Evolutionary conservation across 2,113 vertebrate genomes (phyloP).

Genomic region (Phalacrocorax aristotelis): DNA sequence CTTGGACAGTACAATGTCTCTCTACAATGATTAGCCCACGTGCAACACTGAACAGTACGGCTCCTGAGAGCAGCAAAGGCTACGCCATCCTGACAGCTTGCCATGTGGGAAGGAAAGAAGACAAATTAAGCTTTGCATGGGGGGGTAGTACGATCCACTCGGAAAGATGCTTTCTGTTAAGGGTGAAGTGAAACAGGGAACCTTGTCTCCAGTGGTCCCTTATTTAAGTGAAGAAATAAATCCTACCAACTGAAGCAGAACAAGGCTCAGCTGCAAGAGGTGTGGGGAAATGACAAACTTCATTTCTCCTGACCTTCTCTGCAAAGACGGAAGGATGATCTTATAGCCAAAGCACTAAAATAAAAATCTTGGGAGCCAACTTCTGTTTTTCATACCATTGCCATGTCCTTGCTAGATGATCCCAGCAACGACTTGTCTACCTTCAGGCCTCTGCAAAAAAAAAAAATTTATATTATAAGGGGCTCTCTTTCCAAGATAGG

Average conservation of each 20-base stretch:
- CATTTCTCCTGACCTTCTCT: not conserved
- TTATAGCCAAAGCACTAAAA: not conserved
- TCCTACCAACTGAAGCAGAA: not conserved
- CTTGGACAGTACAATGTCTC: not conserved
- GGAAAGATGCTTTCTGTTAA: not conserved
- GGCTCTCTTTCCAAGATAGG: not conserved
- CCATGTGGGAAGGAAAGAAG: not conserved
- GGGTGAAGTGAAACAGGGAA: not conserved
- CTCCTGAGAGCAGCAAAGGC: not conserved
- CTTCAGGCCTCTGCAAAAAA: not conserved
- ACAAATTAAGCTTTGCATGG: not conserved
- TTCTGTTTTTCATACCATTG: not conserved
- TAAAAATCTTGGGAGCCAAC: not conserved
- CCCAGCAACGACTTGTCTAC: not conserved
- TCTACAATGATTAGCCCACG: not conserved
- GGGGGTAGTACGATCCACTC: not conserved
- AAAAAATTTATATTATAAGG: not conserved
- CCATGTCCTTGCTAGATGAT: not conserved
- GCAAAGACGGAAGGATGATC: not conserved
- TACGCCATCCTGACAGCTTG: not conserved
- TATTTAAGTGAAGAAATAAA: not conserved
- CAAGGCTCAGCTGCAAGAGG: not conserved
- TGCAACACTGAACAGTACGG: accelerated
- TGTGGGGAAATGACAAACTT: not conserved
- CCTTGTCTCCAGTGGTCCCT: not conserved